Evolutionary conservation across 2,113 vertebrate genomes (phyloP).

Genomic region (Forbesichthys agassizii): DNA sequence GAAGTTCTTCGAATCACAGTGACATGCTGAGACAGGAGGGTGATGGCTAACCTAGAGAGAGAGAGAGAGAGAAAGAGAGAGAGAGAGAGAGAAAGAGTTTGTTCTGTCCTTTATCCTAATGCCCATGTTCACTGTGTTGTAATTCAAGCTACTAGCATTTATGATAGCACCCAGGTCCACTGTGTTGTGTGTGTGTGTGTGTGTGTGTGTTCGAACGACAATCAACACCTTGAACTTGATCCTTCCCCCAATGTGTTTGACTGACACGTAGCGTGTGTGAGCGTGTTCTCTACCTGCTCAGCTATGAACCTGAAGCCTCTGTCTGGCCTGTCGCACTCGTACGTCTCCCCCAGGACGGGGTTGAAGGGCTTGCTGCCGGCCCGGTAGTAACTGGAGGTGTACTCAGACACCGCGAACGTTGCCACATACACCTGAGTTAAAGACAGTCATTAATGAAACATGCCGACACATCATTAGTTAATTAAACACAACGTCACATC

Average conservation of each 20-base stretch:
- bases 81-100: neutral
- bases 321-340: constrained; percentile 89
- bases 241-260: neutral
- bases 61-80: neutral
- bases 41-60: constrained; percentile 93
- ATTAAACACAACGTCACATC: too few species aligned
- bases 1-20: constrained; percentile 97
- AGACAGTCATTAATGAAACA: neutral
- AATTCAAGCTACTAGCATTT: too few species aligned
- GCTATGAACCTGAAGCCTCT: constrained; percentile 90
- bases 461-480: too few species aligned
- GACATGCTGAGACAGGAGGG: constrained; percentile 97
- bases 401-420: constrained; percentile 90
- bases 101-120: neutral
- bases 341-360: constrained; percentile 95
- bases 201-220: too few species aligned
- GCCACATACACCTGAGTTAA: constrained; percentile 88
- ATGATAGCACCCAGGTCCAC: too few species aligned
- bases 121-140: too few species aligned
- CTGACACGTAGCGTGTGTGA: neutral
- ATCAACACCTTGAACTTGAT: too few species aligned
- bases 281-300: constrained; percentile 83
- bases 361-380: constrained; percentile 98
- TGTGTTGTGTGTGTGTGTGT: too few species aligned
- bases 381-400: constrained; percentile 87